Evolutionary conservation across 2,888 invertebrate genomes (phyloP).

Genomic region (Mesorhabditis sp.): DNA sequence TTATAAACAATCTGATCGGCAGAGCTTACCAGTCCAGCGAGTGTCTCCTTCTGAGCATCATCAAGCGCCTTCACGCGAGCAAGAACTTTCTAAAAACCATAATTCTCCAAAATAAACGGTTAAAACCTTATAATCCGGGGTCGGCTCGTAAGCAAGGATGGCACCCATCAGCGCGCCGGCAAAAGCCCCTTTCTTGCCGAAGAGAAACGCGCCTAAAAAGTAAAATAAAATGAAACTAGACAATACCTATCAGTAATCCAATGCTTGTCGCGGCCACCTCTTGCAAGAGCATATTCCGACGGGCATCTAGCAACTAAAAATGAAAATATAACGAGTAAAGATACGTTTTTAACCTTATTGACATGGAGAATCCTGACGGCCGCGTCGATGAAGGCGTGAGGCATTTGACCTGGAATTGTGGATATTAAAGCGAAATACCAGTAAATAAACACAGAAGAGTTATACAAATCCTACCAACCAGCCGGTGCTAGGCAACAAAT

Average conservation of each 20-base stretch:
- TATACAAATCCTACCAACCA: too few species aligned
- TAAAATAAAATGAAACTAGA: background rate
- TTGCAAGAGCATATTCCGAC: background rate
- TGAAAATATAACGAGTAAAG: background rate
- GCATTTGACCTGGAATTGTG: background rate
- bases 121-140: background rate
- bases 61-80: background rate
- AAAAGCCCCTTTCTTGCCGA: background rate
- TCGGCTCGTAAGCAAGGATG: conserved; percentile 2
- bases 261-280: conserved; percentile 5
- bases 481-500: too few species aligned
- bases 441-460: too few species aligned
- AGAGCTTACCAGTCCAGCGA: background rate
- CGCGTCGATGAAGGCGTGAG: background rate
- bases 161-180: conserved; percentile 3
- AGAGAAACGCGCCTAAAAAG: conserved; percentile 3
- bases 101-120: background rate
- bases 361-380: background rate
- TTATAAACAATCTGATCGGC: background rate
- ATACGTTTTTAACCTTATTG: background rate
- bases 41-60: background rate
- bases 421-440: too few species aligned
- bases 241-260: background rate
- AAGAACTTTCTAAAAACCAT: conserved; percentile 3
- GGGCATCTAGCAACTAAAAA: background rate